Conservation (phyloP, 1,140 invertebrate genomes). For the Papilio polytes region DNA sequence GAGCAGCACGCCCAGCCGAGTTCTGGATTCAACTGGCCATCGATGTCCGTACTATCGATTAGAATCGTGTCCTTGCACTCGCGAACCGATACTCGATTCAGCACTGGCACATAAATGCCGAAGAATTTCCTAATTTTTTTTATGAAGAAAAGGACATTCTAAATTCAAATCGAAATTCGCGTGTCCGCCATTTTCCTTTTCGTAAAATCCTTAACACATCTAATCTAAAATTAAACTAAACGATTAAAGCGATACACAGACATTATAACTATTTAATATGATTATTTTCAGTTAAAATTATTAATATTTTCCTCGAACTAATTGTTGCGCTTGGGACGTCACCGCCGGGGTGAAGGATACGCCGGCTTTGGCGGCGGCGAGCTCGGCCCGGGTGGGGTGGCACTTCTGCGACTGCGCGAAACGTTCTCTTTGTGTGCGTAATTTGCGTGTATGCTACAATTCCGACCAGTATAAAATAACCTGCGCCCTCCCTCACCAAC, state of each 20-base stretch:
- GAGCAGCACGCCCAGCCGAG: conserved; percentile 56
- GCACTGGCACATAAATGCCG: conserved; percentile 30
- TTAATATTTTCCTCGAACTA: conserved; percentile 52
- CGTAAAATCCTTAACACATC: conserved; percentile 43
- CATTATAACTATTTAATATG: conserved; percentile 51
- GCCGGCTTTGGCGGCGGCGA: conserved; percentile 67
- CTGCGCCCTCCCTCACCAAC: conserved; percentile 53
- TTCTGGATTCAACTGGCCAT: conserved; percentile 54
- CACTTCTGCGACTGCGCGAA: conserved; percentile 68
- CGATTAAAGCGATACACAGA: conserved; percentile 68
- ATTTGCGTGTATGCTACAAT: conserved; percentile 65
- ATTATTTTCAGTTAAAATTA: conserved; percentile 55
- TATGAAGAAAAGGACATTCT: conserved; percentile 39
- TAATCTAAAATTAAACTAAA: conserved; percentile 66
- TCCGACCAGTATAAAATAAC: conserved; percentile 50
- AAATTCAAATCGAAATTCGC: conserved; percentile 46
- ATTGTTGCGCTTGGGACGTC: conserved; percentile 74
- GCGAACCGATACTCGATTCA: conserved; percentile 36
- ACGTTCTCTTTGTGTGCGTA: conserved; percentile 62
- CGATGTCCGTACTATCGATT: conserved; percentile 64
- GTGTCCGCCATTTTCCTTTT: conserved; percentile 71
- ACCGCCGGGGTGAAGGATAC: conserved; percentile 73
- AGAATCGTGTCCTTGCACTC: conserved; percentile 61
- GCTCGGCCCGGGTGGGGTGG: conserved; percentile 71
- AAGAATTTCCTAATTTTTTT: conserved; percentile 25